Evolutionary conservation across 2,888 invertebrate genomes (phyloP).

Genomic region (Ferdinandea cuprea): DNA sequence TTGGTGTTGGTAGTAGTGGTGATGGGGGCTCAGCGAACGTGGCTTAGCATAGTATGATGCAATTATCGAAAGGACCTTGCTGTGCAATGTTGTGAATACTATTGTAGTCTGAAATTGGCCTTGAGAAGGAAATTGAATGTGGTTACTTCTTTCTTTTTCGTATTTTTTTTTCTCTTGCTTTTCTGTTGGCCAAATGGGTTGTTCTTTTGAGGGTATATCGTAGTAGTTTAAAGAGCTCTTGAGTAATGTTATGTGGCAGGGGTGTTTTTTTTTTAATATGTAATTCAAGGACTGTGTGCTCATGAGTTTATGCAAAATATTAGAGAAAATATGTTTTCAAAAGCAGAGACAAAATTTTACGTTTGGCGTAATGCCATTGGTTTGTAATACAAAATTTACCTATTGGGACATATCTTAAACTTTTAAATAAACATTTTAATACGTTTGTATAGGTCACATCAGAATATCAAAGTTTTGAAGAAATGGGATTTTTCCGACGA

Average conservation of each 20-base stretch:
- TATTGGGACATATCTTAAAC: too few species aligned
- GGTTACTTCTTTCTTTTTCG: conserved; percentile 19
- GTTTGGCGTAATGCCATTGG: too few species aligned
- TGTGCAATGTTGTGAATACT: conserved; percentile 35
- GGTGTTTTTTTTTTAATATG: conserved; percentile 18
- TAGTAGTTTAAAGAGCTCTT: background rate
- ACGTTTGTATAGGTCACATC: too few species aligned
- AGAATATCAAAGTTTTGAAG: too few species aligned
- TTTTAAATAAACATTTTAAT: too few species aligned
- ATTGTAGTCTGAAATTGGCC: conserved; percentile 63
- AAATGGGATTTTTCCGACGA: too few species aligned
- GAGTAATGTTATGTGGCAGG: conserved; percentile 12
- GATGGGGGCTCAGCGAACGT: conserved; percentile 35
- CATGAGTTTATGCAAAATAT: conserved; percentile 13
- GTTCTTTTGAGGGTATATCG: conserved; percentile 9
- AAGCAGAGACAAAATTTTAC: too few species aligned
- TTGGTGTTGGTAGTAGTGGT: background rate
- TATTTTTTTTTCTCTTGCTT: too few species aligned
- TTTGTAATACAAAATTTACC: too few species aligned
- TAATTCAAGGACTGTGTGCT: conserved; percentile 31
- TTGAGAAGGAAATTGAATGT: conserved; percentile 56
- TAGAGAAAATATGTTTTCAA: conserved; percentile 5
- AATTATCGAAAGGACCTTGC: conserved; percentile 67
- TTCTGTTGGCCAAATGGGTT: background rate
- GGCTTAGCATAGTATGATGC: conserved; percentile 58